phyloP scores from a whole-genome alignment of 2,113 vertebrate genomes.

The Saccopteryx bilineata region DNA sequence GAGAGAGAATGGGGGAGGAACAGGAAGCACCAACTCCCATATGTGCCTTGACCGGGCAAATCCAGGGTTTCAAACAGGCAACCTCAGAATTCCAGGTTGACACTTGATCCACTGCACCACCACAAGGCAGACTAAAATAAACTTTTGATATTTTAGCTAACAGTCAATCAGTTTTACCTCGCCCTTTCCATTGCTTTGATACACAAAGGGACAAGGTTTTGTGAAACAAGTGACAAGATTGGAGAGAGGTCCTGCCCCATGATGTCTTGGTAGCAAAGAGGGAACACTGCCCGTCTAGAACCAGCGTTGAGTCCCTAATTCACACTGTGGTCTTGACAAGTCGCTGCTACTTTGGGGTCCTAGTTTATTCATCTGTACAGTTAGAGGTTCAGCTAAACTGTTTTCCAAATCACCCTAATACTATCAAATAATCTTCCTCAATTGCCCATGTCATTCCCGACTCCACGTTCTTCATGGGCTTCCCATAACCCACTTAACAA shows the following conservation, averaged over 20 bases:
- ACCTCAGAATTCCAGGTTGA: too few species aligned
- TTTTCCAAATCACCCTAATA: neutral
- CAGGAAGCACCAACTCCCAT: too few species aligned
- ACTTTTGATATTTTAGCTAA: neutral
- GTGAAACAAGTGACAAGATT: neutral
- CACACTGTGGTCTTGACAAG: neutral
- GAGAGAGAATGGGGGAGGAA: too few species aligned
- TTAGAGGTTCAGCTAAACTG: neutral
- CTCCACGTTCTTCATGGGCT: neutral
- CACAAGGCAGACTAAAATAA: neutral
- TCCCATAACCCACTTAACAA: neutral
- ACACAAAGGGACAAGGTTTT: neutral
- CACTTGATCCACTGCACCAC: too few species aligned
- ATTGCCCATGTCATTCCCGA: neutral
- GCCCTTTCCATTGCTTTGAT: rapidly evolving
- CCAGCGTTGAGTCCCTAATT: neutral
- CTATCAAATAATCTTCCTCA: neutral
- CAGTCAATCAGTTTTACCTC: neutral
- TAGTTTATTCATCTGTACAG: neutral
- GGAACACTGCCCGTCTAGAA: neutral
- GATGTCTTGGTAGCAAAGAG: neutral
- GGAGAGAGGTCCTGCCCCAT: neutral
- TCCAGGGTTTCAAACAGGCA: too few species aligned
- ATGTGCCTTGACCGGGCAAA: too few species aligned
- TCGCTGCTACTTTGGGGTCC: neutral